Evolutionary conservation across 1,140 invertebrate species (phyloP).

Genomic region (Grapholita molesta): DNA sequence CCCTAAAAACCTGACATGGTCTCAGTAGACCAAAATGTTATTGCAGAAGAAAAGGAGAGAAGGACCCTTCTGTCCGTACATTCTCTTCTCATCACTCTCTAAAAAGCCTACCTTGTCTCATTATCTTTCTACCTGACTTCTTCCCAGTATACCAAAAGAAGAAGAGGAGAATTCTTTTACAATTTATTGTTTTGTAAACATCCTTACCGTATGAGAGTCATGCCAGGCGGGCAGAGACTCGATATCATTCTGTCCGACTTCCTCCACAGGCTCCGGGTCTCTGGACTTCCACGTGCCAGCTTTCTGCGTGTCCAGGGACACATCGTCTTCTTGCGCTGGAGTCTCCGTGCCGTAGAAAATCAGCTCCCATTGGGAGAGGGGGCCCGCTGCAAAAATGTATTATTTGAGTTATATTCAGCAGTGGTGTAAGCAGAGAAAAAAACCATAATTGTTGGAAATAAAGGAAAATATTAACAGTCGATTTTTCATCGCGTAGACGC

Average conservation of each 20-base stretch:
- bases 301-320: conserved; percentile 37
- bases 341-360: conserved; percentile 87
- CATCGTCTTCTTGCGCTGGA: conserved; percentile 78
- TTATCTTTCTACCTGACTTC: no score
- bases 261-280: conserved; percentile 39
- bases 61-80: no score
- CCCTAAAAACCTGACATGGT: no score
- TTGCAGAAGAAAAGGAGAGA: no score
- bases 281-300: conserved; percentile 34
- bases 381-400: conserved; percentile 58
- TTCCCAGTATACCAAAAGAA: no score
- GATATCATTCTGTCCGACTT: conserved; percentile 49
- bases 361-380: conserved; percentile 83
- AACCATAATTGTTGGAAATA: no score
- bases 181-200: not conserved
- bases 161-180: no score
- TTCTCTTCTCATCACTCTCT: no score
- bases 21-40: no score
- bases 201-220: conserved; percentile 55
- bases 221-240: conserved; percentile 61
- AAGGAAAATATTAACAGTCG: no score
- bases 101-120: no score
- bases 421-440: conserved; percentile 23
- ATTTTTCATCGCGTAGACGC: no score
- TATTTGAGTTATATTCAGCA: not conserved